These are phyloP conservation scores for Emys orbicularis DNA, from an alignment of 2,797 vertebrate species.

Conservation along the genomic window DNA sequence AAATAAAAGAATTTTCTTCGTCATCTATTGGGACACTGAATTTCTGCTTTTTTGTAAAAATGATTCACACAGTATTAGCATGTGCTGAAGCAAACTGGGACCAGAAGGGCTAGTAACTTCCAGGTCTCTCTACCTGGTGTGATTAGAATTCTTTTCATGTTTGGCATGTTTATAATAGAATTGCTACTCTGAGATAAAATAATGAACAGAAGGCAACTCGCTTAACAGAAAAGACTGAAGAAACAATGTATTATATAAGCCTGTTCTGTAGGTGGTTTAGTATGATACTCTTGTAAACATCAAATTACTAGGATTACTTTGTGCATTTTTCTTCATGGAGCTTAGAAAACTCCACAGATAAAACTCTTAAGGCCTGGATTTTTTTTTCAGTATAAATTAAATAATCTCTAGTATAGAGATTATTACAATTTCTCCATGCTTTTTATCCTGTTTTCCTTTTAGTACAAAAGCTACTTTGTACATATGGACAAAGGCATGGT, in stretches of 20 bases:
- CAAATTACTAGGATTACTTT: conserved; percentile 16
- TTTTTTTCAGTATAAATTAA: neutral
- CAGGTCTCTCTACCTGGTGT: conserved; percentile 60
- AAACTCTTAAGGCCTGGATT: neutral
- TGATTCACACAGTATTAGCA: conserved; percentile 14
- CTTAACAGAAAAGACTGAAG: conserved; percentile 1
- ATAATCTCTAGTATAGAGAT: neutral
- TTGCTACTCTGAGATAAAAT: conserved; percentile 1
- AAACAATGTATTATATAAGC: conserved; percentile 32
- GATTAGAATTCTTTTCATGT: conserved; percentile 57
- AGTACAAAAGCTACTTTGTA: conserved; percentile 14
- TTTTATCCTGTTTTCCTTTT: conserved; percentile 24
- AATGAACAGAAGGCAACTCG: conserved; percentile 57
- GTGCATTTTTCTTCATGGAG: neutral
- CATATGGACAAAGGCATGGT: neutral
- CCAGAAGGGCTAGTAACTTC: conserved; percentile 2
- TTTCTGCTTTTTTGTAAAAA: neutral
- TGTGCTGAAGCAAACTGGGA: conserved; percentile 45
- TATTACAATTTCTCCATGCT: neutral
- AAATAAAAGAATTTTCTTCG: neutral
- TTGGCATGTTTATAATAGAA: conserved; percentile 18
- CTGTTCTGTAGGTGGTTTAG: neutral
- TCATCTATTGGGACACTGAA: neutral
- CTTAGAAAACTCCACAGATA: neutral
- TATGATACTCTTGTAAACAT: neutral